Base-by-base conservation (phyloP, 2,888 invertebrate species). In the Heliothis peltigera region DNA sequence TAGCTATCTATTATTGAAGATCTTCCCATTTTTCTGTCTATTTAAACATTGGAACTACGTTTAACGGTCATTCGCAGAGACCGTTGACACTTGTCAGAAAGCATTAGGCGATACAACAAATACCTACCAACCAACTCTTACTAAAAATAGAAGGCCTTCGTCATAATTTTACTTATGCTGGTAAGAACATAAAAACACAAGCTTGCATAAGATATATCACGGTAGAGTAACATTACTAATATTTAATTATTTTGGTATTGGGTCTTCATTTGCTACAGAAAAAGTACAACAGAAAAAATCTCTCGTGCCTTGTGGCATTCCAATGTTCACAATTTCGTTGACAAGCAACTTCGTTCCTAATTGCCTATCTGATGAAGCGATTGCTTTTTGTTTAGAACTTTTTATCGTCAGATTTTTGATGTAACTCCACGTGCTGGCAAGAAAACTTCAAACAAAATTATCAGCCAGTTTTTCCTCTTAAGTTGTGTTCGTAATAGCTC, bases 11-110 rank as follows among this genome's bases (percentile, higher is more conserved):
- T 56, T 71, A 10, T 53, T 52, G 21, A n/a, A 25, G 22, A 25
- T 49, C n/a, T 35, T 44, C 12, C 12, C 39, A 12, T 44, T 64
- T 71, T 47, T 74, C 52, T 70, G 73, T 76, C 53, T 48, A 51
- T 69, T 63, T 48, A 8, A 55, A 35, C 43, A 15, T 35, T 57
- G 17, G 46, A 32, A 25, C 25, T 64, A 61, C 54, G 69, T 58
- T 57, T 62, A 59, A 61, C 63, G 17, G 66, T 72, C 65, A 76
- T 57, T 60, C 70, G 66, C 58, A 71, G 72, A 64, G 78, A 83
- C 75, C 68, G 72, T 77, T 83, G 85, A 84, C 87, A 84, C 78
- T 84, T 86, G 86, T 85, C 87, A 84, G 63, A 61, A 64, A 75
- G 72, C 66, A 80, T 85, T 84, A 79, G 57, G 67, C 64, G 63